These are phyloP conservation scores for Panthera leo DNA, from an alignment of 2,113 vertebrate genomes.

Conservation along the genomic window DNA sequence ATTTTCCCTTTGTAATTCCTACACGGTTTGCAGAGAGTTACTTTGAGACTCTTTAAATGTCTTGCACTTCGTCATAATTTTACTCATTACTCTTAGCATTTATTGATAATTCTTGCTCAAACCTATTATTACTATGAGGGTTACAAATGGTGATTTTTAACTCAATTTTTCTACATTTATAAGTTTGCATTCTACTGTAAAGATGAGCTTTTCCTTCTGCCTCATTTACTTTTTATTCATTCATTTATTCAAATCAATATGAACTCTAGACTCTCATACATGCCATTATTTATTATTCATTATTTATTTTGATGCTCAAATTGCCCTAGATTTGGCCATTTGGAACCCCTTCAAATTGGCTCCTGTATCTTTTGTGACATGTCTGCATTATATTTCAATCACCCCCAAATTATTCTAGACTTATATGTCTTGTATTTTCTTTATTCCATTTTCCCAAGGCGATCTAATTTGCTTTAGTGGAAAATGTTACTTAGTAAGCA, in stretches of 20 bases:
- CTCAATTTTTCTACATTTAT: constrained; percentile 6
- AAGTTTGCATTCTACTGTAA: constrained; percentile 4
- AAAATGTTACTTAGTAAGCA: background rate
- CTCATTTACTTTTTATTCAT: background rate
- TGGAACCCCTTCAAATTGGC: background rate
- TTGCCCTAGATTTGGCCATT: background rate
- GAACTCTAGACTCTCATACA: background rate
- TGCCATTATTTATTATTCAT: background rate
- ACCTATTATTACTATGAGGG: background rate
- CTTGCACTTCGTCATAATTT: background rate
- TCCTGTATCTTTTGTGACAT: constrained; percentile 12
- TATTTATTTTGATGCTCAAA: constrained; percentile 10
- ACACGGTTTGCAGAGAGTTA: background rate
- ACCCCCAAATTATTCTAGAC: background rate
- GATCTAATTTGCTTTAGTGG: background rate
- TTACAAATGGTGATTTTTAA: constrained; percentile 34
- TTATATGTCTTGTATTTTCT: constrained; percentile 1
- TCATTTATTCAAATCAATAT: background rate
- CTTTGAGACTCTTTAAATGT: background rate
- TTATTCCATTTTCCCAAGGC: background rate
- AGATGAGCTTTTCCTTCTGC: background rate
- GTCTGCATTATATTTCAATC: background rate
- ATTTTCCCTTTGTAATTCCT: background rate
- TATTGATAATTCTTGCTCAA: background rate
- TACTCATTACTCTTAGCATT: background rate